A percentile compares a stretch with the other conserved stretches of the same genome.
phyloP scores from a whole-genome alignment of 23 tunicate genomes.

The Pegea sp. region DNA sequence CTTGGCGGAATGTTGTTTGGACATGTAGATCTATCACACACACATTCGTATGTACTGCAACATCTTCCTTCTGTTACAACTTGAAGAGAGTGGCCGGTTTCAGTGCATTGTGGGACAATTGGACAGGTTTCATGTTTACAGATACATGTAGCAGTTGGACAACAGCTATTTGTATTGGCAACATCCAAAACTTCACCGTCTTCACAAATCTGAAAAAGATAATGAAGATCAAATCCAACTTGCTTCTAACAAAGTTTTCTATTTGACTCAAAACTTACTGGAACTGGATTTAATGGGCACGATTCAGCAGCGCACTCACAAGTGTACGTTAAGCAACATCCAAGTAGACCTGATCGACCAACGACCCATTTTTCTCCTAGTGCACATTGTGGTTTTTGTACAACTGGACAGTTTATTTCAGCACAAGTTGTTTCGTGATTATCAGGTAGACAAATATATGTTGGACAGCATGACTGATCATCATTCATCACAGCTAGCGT shows the following conservation, averaged over 20 bases:
- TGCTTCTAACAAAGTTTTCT: not conserved
- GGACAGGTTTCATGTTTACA: slow-evolving; percentile 71
- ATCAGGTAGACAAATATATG: slow-evolving; percentile 59
- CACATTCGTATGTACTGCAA: slow-evolving; percentile 61
- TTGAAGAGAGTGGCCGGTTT: slow-evolving; percentile 14
- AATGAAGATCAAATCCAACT: not conserved
- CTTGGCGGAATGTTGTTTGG: slow-evolving; percentile 18
- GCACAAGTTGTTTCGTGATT: slow-evolving; percentile 57
- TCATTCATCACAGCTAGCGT: slow-evolving; percentile 34
- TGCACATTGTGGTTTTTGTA: slow-evolving; percentile 62
- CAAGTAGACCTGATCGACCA: slow-evolving; percentile 34
- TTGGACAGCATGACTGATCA: slow-evolving; percentile 68
- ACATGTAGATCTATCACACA: slow-evolving; percentile 55
- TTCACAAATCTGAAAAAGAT: slow-evolving; percentile 39
- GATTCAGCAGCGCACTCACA: slow-evolving; percentile 72
- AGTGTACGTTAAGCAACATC: slow-evolving; percentile 59
- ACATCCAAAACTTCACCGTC: slow-evolving; percentile 90
- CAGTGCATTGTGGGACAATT: slow-evolving; percentile 18
- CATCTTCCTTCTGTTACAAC: slow-evolving; percentile 64
- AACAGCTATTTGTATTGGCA: slow-evolving; percentile 62
- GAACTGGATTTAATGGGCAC: slow-evolving; percentile 53
- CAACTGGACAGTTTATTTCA: slow-evolving; percentile 50
- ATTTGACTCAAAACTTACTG: slow-evolving; percentile 59
- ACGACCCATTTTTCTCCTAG: slow-evolving; percentile 62
- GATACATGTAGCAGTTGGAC: slow-evolving; percentile 81